Evolutionary conservation across 2,888 invertebrate species (phyloP), one percentile per base, ranked within the genome.

Genomic region (Calliopum simillimum): DNA sequence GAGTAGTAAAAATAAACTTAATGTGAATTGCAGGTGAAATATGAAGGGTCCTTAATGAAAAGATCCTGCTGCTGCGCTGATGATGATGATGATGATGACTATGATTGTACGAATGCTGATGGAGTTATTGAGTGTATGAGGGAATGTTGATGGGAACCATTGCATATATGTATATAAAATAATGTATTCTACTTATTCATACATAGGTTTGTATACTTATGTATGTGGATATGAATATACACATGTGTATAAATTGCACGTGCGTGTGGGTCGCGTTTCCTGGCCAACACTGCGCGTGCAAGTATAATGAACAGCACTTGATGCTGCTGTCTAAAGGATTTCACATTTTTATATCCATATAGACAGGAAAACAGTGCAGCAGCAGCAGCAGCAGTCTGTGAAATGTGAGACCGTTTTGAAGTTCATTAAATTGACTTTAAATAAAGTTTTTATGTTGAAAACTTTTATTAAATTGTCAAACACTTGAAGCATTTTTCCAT

Each of bases 11-110:
- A 80, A 79, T 79, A 80, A 81, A 80, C 78, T 80, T 79, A 81
- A 79, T 80, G 79, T 77, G 80, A 79, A 80, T 75, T 80, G 76
- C 81, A 78, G 81, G 79, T 78, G 82, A 79, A 65, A 55, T 55
- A 41, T 65, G 55, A 65, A 65, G 65, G 43, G 55, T 65, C 55
- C 65, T 65, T 55, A 53, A 43, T 43, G 43, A 8, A 23, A 43
- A 44, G 19, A 53, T 14, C 55, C 19, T 19, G 61, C 19, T 61
- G 61, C 41, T 43, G 19, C 19, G 53, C 16, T 23, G 53, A 53
- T 23, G 23, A 23, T 21, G 8, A 51, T 13, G n/a, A 16, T 49
- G 53, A 53, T 53, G 19, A 53, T 23, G 16, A 53, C 23, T 33
- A 6, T 23, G 16, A 53, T 19, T 33, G 4, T 46, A 16, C 14